Base-by-base conservation (phyloP, 2,888 invertebrate species). In the Rhagonycha fulva region DNA sequence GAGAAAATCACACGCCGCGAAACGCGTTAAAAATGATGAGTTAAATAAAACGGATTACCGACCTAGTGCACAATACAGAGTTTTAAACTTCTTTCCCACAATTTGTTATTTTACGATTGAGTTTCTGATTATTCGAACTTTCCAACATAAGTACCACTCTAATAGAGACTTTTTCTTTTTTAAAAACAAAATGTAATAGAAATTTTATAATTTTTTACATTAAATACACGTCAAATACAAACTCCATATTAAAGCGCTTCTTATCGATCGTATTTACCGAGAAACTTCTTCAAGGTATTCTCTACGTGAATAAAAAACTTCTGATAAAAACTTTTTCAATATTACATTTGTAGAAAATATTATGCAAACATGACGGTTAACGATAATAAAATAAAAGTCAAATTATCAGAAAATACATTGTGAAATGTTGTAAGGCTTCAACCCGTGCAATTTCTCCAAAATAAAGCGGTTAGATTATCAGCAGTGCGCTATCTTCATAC, bases 401-500 rank as follows among this genome's bases (percentile, higher is more conserved):
- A 63, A 63, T 63, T 19, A 12, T n/a, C 63, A 66, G 63, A n/a
- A 26, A 66, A 66, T 66, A 66, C 23, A 24, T 24, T 66, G 63
- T 24, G n/a, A 26, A 66, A 12, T 66, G 63, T 66, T n/a, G 14
- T 26, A 66, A 66, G 23, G 26, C 12, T 24, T 24, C 3, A 62
- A 19, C 62, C 62, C 62, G 19, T 62, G 23, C 26, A 66, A 66
- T 26, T 12, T 66, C 63, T 66, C n/a, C 26, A 26, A 66, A 66
- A 66, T 66, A 66, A 66, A 66, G 63, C n/a, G 26, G 63, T 66
- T 66, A 26, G 63, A 66, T 66, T 66, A 66, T 66, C 63, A 66
- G 63, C 26, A 9, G 14, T 14, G 63, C 11, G 63, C 63, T 24
- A 66, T 66, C 63, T 66, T 23, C 63, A 66, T 66, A 47, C 47